Evolutionary conservation across 1,140 invertebrate genomes (phyloP), one percentile per base, ranked within the genome.

Genomic region (Littorina saxatilis): DNA sequence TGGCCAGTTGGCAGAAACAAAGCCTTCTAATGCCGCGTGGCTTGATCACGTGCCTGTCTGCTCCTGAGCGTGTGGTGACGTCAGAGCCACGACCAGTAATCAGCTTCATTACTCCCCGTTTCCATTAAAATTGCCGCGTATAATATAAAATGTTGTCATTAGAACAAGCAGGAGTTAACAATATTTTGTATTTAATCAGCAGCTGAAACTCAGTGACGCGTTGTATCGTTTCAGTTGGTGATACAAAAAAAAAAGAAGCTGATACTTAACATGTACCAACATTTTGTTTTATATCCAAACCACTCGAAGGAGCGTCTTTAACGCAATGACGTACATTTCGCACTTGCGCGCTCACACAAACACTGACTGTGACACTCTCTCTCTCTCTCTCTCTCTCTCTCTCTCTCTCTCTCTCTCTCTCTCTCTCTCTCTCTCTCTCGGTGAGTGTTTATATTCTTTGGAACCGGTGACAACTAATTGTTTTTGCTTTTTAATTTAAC

Each of bases 381-480:
- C n/a, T 29, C n/a, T 35, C 61, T 66, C 61, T 47, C 43, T 47
- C 43, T 47, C 61, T 66, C 61, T 66, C 43, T 47, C 43, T 47
- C 43, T 47, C 43, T 47, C 43, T 47, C 43, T 47, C 43, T 47
- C 43, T 72, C 37, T 72, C 68, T 72, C 68, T 72, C 68, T 35
- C 68, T 72, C 68, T 29, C 68, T 72, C 68, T 72, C 68, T 72
- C 37, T 72, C 68, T 72, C 68, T 72, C 68, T 29, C 68, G 4
- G 7, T 66, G 7, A 9, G 7, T 66, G 7, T 66, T 23, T 66
- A 7, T 35, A 7, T 23, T 66, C 61, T 66, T 17, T 47, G n/a
- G n/a, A n/a, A n/a, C n/a, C n/a, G n/a, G n/a, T n/a, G n/a, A n/a
- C n/a, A n/a, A n/a, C n/a, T n/a, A n/a, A n/a, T n/a, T n/a, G n/a